These are phyloP conservation scores for Cyanoramphus novaezelandiae DNA, from an alignment of 2,113 vertebrate genomes.

Conservation along the genomic window DNA sequence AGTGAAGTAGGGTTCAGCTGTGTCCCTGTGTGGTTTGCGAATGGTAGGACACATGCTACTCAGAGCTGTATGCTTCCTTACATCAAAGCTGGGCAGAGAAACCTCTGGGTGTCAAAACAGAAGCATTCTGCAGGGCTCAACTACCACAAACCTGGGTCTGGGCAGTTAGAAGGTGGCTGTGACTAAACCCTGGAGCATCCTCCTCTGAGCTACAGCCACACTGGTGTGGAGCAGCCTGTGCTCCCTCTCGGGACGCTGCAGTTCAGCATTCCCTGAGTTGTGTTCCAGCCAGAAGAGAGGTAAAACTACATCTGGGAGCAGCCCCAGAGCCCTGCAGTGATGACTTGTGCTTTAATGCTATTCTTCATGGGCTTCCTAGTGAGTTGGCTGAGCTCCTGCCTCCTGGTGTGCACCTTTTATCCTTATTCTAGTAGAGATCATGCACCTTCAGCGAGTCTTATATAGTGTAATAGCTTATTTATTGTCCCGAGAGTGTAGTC, in stretches of 20 bases:
- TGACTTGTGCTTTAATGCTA: background rate
- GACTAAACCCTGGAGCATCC: background rate
- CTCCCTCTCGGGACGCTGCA: background rate
- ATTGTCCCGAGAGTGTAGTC: background rate
- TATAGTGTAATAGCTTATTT: background rate
- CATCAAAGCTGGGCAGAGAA: background rate
- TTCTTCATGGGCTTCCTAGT: background rate
- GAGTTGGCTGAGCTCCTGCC: background rate
- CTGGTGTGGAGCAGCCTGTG: background rate
- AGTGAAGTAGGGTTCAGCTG: background rate
- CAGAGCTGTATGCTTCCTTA: background rate
- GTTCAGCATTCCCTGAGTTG: background rate
- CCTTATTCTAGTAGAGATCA: background rate
- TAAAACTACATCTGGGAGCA: background rate
- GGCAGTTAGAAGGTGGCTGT: background rate
- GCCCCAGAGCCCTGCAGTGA: background rate
- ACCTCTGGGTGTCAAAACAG: accelerated
- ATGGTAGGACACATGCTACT: accelerated
- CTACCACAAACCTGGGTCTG: background rate
- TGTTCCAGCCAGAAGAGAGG: background rate
- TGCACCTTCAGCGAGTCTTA: background rate
- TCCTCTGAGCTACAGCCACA: background rate
- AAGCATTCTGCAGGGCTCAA: accelerated
- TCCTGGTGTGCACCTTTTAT: background rate
- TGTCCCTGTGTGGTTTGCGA: background rate